Base-by-base conservation (phyloP, 2,888 invertebrate genomes). In the Andrena bicolor region DNA sequence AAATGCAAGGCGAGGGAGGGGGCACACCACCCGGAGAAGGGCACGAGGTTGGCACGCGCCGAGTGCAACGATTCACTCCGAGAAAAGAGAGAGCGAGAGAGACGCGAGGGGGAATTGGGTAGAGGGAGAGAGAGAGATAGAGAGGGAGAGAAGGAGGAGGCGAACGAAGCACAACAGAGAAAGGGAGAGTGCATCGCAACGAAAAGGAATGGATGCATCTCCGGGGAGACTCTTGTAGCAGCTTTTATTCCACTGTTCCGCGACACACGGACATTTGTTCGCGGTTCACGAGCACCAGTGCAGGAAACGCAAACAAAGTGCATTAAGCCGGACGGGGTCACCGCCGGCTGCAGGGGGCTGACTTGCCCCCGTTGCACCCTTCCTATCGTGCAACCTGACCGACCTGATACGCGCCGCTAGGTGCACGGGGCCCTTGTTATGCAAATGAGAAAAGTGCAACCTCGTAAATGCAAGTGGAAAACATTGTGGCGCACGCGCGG, bases 31-130 rank as follows among this genome's bases (percentile, higher is more conserved):
- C 16, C 82, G 84, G 88, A 88, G 89, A 80, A 88, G 89, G 87
- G 90, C 92, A 93, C 93, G 92, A 92, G 93, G 91, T 92, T 89
- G 93, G 93, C 93, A 93, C 93, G 93, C 92, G 93, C 93, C 93
- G 90, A 91, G 90, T 92, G 93, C 92, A 93, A 91, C 92, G 91
- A 92, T 92, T 92, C 90, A 85, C 84, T 85, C 51, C 53, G 64
- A 73, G 73, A 76, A 84, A 78, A 81, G 64, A 63, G 41, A 41
- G 41, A 41, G 41, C 13, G 41, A 41, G 41, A 16, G 41, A 41
- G 41, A 13, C 41, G 13, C 41, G 41, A 41, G 41, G 41, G 41
- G 41, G 41, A 16, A 41, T 41, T 13, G 4, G 41, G 3, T 13
- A 41, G 41, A 16, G 41, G 4, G 13, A 1, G 41, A 4, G 71